Percentiles rank a stretch among this genome's conserved stretches.
phyloP scores from a whole-genome alignment of 2,113 vertebrate genomes.

The Varanus komodoensis region DNA sequence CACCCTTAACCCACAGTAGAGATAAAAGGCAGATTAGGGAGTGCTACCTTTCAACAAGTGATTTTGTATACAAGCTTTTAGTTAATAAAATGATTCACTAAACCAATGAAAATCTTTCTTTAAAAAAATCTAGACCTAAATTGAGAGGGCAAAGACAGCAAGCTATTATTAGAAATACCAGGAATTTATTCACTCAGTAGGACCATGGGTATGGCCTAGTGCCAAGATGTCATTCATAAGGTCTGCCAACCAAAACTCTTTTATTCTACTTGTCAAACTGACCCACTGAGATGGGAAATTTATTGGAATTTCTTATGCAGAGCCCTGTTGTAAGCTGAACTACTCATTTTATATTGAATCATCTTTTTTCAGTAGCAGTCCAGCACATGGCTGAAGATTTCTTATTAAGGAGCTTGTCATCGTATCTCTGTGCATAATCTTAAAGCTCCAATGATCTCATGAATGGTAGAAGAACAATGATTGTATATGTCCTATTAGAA shows the following conservation, averaged over 20 bases:
- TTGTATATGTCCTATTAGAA: constrained; percentile 10
- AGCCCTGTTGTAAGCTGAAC: constrained; percentile 80
- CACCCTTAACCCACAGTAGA: background rate
- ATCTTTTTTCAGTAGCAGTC: constrained; percentile 67
- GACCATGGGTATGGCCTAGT: constrained; percentile 69
- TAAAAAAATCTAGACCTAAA: background rate
- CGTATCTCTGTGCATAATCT: constrained; percentile 44
- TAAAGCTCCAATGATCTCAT: constrained; percentile 16
- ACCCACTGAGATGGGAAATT: constrained; percentile 79
- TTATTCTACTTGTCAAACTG: constrained; percentile 84
- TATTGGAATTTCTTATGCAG: constrained; percentile 82
- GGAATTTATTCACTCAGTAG: constrained; percentile 69
- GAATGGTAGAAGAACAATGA: constrained; percentile 27
- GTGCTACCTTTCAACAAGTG: background rate
- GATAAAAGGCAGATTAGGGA: background rate
- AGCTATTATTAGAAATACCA: constrained; percentile 69
- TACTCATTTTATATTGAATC: constrained; percentile 76
- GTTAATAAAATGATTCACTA: background rate
- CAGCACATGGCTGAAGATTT: constrained; percentile 41
- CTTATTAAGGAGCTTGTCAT: constrained; percentile 47
- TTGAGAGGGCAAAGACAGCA: constrained; percentile 57
- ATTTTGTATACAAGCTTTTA: background rate
- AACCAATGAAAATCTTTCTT: background rate
- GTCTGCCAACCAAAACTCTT: constrained; percentile 77
- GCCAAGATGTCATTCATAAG: constrained; percentile 78